These are phyloP conservation scores for Scalopus aquaticus DNA, from an alignment of 2,113 vertebrate species.

Conservation along the genomic window DNA sequence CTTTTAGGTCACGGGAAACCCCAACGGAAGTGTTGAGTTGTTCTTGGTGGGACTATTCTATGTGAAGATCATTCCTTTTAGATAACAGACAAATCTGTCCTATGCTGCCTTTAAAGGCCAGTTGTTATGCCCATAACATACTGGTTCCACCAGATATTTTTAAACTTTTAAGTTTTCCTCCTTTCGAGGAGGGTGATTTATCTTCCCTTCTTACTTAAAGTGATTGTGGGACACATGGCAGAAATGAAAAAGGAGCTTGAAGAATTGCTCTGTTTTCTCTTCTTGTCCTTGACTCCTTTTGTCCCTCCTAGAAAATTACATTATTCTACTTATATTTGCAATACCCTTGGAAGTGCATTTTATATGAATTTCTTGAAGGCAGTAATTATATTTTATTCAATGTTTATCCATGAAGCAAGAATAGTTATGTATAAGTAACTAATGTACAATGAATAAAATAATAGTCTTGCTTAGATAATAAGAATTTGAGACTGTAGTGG, in stretches of 20 bases:
- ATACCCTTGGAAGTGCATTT: background rate
- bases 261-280: background rate
- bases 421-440: background rate
- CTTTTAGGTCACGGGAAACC: background rate
- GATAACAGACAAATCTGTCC: background rate
- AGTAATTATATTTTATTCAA: background rate
- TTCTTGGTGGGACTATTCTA: background rate
- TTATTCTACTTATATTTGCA: background rate
- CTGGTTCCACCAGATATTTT: background rate
- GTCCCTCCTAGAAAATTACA: background rate
- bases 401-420: background rate
- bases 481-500: background rate
- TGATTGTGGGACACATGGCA: background rate
- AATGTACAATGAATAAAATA: background rate
- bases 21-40: rapidly evolving
- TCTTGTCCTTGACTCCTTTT: background rate
- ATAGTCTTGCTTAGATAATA: background rate
- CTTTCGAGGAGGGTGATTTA: background rate
- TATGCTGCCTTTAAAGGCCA: background rate
- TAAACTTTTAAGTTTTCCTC: background rate
- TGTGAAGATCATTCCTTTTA: rapidly evolving
- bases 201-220: background rate
- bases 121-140: background rate
- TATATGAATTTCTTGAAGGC: background rate
- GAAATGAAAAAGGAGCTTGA: background rate